Evolutionary conservation across 2,113 vertebrate genomes (phyloP).

Genomic region (Marcusenius ussheri): DNA sequence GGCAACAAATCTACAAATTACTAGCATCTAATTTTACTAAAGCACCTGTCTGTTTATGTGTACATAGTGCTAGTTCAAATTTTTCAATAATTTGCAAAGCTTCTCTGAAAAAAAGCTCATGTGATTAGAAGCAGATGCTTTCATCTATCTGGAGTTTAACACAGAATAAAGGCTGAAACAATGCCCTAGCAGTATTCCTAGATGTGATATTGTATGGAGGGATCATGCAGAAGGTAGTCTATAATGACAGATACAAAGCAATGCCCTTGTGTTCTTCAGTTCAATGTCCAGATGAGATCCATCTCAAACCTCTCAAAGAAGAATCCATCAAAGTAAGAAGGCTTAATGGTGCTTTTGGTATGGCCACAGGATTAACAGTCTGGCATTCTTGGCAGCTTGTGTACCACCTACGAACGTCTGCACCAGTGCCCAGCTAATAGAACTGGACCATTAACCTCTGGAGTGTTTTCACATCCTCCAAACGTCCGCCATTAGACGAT

Average conservation of each 20-base stretch:
- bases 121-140: not conserved
- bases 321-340: constrained; percentile 5
- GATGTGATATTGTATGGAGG: not conserved
- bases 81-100: not conserved
- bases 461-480: constrained; percentile 7
- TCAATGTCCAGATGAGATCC: not conserved
- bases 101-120: not conserved
- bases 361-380: not conserved
- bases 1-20: not conserved
- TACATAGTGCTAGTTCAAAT: not conserved
- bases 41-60: not conserved
- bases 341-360: not conserved
- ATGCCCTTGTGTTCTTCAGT: not conserved
- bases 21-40: not conserved
- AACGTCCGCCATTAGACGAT: constrained; percentile 3
- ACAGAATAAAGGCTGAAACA: not conserved
- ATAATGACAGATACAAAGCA: not conserved
- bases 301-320: not conserved
- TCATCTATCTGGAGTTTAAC: not conserved
- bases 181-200: not conserved
- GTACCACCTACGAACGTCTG: not conserved
- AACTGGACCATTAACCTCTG: not conserved
- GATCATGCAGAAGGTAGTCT: not conserved
- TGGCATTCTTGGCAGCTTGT: not conserved
- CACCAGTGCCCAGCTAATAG: constrained; percentile 4